These are phyloP conservation scores for Myotis myotis DNA, from an alignment of 2,797 vertebrate species.

Conservation along the genomic window DNA sequence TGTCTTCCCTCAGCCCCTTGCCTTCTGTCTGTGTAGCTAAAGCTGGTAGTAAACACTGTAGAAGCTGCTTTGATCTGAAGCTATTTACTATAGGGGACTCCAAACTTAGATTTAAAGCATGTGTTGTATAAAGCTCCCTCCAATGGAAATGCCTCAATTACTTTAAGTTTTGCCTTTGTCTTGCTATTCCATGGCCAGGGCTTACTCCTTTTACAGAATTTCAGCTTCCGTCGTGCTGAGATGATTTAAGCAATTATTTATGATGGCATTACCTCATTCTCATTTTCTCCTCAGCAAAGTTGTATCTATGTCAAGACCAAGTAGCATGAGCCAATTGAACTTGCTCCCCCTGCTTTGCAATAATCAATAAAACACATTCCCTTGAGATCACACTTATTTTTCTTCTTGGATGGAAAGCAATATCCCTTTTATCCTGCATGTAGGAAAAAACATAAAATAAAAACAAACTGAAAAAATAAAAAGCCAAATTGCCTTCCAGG, in stretches of 20 bases:
- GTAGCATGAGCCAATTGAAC: conserved; percentile 70
- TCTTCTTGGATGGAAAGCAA: conserved; percentile 15
- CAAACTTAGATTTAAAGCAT: conserved; percentile 77
- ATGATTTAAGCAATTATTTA: conserved; percentile 85
- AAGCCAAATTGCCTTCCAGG: background rate
- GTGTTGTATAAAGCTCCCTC: conserved; percentile 68
- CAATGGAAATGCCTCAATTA: conserved; percentile 81
- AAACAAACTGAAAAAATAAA: background rate
- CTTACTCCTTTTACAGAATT: conserved; percentile 73
- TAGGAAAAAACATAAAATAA: background rate
- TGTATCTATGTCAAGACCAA: conserved; percentile 75
- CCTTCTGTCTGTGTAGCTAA: conserved; percentile 78
- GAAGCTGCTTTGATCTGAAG: conserved; percentile 78
- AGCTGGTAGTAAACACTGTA: conserved; percentile 70
- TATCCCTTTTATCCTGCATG: conserved; percentile 9
- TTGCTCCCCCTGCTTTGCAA: conserved; percentile 51
- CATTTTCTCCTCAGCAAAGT: conserved; percentile 77
- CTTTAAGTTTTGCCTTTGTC: conserved; percentile 78
- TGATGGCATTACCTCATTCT: conserved; percentile 83
- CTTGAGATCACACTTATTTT: conserved; percentile 55
- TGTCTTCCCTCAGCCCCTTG: conserved; percentile 79
- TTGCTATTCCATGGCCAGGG: conserved; percentile 76
- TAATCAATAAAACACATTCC: conserved; percentile 75
- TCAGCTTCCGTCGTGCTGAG: conserved; percentile 53
- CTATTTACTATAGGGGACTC: conserved; percentile 76